Evolutionary conservation across 2,888 invertebrate species (phyloP), one percentile per base, ranked within the genome.

Genomic region (Pammene aurita): DNA sequence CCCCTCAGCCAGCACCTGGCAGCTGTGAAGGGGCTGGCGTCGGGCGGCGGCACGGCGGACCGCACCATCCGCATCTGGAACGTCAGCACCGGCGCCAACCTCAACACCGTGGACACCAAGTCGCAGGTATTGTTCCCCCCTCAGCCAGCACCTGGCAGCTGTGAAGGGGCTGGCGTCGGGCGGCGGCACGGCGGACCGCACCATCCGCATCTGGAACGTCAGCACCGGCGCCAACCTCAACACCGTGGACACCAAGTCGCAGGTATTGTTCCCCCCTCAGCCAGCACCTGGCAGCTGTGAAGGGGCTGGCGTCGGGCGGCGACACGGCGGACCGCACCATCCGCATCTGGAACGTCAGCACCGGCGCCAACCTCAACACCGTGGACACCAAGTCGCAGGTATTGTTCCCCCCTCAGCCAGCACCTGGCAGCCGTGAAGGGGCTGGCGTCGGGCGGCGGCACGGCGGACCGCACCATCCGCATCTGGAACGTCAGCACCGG

Each of bases 11-110:
- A 96, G 63, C 98, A 98, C 89, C 94, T 96, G 82, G 98, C 98
- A 0, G 98, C 98, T 0, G 97, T 98, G 16, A 97, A 99, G 82
- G 99, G 99, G 99, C n/a, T n/a, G n/a, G n/a, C n/a, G n/a, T n/a
- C n/a, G n/a, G n/a, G n/a, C n/a, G n/a, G n/a, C 26, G 99, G 99
- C 14, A 98, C 98, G 0, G 98, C 98, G 1, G 99, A 99, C 90
- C 93, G 98, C 72, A 96, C 95, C 73, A 97, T 97, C 44, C 94
- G 96, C 74, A 95, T 97, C 78, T 97, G 97, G 97, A 97, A 97
- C 87, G 94, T 96, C 67, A 96, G 95, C 84, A 96, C 96, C 58
- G 98, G 98, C 26, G 88, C 95, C 5, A 95, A 96, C 79, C 86
- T 97, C 11, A 96, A 96, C 84, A 95, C 96, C 0, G 94, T 98